phyloP scores from a whole-genome alignment of 2,888 invertebrate genomes.

The Laothoe populi region DNA sequence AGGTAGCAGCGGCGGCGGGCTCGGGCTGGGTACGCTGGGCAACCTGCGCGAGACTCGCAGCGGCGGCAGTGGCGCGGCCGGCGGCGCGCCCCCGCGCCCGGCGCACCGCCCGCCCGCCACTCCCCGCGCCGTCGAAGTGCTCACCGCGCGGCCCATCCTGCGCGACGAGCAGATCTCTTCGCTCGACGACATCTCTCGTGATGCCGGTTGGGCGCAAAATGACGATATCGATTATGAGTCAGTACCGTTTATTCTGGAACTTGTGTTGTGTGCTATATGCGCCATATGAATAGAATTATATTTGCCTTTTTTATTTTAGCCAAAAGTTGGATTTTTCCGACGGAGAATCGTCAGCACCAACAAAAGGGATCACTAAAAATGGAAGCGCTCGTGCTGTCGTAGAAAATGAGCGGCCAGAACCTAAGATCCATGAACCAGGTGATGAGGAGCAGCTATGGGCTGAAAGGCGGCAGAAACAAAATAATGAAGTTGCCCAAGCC shows the following conservation, averaged over 20 bases:
- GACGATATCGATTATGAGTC: constrained; percentile 97
- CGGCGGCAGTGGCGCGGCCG: constrained; percentile 47
- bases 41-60: constrained; percentile 65
- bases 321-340: constrained; percentile 97
- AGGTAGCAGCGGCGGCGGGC: constrained; percentile 78
- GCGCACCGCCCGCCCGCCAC: constrained; percentile 60
- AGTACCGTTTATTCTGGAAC: constrained; percentile 50
- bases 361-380: constrained; percentile 62
- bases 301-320: constrained; percentile 67
- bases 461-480: constrained; percentile 88
- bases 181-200: constrained; percentile 95
- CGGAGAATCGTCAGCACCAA: constrained; percentile 87
- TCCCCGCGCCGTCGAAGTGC: constrained; percentile 85
- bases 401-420: constrained; percentile 69
- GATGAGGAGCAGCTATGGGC: constrained; percentile 86
- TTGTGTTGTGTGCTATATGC: neutral
- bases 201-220: constrained; percentile 96
- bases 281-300: neutral
- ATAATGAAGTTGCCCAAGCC: constrained; percentile 90
- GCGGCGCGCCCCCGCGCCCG: constrained; percentile 47
- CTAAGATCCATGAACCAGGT: constrained; percentile 67
- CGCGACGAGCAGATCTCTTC: constrained; percentile 96
- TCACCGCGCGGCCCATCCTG: constrained; percentile 93
- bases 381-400: constrained; percentile 61
- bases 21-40: constrained; percentile 74